These are phyloP conservation scores for Halcyon malimbica DNA, from an alignment of 2,113 vertebrate genomes.

Conservation along the genomic window DNA sequence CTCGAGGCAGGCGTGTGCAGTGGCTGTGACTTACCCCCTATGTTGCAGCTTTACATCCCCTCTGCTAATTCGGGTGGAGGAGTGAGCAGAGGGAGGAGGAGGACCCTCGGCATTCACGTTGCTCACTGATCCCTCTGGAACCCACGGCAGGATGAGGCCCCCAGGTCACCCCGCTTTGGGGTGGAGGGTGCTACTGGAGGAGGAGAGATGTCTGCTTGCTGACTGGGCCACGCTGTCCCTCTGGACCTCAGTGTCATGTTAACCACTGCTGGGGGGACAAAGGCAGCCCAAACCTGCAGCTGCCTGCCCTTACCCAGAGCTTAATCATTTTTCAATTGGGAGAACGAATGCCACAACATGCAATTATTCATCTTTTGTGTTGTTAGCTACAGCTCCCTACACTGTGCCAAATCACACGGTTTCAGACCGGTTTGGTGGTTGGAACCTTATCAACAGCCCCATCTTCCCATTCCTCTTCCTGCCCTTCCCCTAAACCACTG, in stretches of 20 bases:
- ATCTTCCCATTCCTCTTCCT: neutral
- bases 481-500: neutral
- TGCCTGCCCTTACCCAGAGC: neutral
- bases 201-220: rapidly evolving
- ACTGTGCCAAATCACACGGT: conserved; percentile 22
- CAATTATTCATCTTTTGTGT: conserved; percentile 58
- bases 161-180: neutral
- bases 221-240: neutral
- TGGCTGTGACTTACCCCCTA: neutral
- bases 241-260: rapidly evolving
- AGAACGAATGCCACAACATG: conserved; percentile 27
- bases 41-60: neutral
- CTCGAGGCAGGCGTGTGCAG: rapidly evolving
- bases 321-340: neutral
- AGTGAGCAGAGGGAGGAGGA: neutral
- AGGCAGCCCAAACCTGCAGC: conserved; percentile 41
- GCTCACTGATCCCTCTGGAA: rapidly evolving
- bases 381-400: neutral
- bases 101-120: rapidly evolving
- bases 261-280: neutral
- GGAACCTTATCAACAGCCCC: neutral
- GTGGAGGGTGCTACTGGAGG: rapidly evolving
- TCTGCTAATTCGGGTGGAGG: rapidly evolving
- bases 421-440: conserved; percentile 19
- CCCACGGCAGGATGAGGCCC: rapidly evolving